Evolutionary conservation across 2,888 invertebrate species (phyloP).

Genomic region (Polymixis flavicincta): DNA sequence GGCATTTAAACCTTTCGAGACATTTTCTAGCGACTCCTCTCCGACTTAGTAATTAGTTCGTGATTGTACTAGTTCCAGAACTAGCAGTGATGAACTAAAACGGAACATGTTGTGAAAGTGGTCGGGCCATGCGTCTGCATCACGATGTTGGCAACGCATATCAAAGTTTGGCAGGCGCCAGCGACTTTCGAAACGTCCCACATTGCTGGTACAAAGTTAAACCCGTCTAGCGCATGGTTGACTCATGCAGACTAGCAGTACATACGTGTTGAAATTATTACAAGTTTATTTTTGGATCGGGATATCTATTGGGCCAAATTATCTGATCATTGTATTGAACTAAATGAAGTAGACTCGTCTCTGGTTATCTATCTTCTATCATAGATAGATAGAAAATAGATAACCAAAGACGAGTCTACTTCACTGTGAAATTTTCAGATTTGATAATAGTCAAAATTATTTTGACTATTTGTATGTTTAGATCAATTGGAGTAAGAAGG

Average conservation of each 20-base stretch:
- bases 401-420: too few species aligned
- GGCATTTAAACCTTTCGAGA: constrained; percentile 28
- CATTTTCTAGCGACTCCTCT: constrained; percentile 23
- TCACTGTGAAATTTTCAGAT: too few species aligned
- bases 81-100: constrained; percentile 66
- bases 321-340: constrained; percentile 37
- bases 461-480: too few species aligned
- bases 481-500: too few species aligned
- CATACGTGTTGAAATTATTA: constrained; percentile 52
- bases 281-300: constrained; percentile 47
- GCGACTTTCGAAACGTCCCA: constrained; percentile 82
- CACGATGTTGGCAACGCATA: constrained; percentile 79
- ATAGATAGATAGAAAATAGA: too few species aligned
- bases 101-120: constrained; percentile 77
- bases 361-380: neutral
- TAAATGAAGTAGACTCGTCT: constrained; percentile 15
- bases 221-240: constrained; percentile 72
- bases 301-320: constrained; percentile 32
- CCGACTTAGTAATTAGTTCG: constrained; percentile 50
- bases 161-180: constrained; percentile 85
- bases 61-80: constrained; percentile 59
- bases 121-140: constrained; percentile 69
- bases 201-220: constrained; percentile 75
- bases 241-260: constrained; percentile 66
- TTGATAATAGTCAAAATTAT: too few species aligned